A percentile compares a stretch with the other conserved stretches of the same genome.
Conservation (phyloP, 2,113 vertebrate species). For the Phocoena sinus region DNA sequence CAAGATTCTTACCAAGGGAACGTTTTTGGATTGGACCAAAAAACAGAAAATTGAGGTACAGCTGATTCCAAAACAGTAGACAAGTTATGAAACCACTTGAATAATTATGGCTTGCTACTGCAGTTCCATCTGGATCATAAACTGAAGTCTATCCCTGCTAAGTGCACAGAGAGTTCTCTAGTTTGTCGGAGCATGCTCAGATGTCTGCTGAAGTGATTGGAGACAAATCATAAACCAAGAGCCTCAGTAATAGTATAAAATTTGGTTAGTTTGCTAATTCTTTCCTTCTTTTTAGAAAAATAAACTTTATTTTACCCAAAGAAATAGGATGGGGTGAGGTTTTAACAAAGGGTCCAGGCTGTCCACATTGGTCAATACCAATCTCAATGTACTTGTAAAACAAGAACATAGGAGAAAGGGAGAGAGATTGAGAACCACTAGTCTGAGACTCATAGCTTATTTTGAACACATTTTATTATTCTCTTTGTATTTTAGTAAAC, state of each 20-base stretch:
- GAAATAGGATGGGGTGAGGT: not conserved
- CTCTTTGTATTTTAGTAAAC: not conserved
- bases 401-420: not conserved
- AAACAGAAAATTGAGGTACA: constrained; percentile 18
- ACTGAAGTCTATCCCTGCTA: not conserved
- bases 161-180: not conserved
- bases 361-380: not conserved
- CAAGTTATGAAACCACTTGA: constrained; percentile 45
- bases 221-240: not conserved
- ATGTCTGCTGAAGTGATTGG: not conserved
- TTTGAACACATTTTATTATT: not conserved
- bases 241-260: not conserved
- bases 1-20: constrained; percentile 42
- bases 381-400: not conserved
- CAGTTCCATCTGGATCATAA: not conserved
- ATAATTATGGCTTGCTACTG: not conserved
- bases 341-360: not conserved
- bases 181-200: not conserved
- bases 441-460: not conserved
- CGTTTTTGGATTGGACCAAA: not conserved
- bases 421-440: not conserved
- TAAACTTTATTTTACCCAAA: not conserved
- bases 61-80: constrained; percentile 44
- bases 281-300: constrained; percentile 23
- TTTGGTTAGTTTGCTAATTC: not conserved